These are phyloP conservation scores for Spodoptera littoralis DNA, from an alignment of 2,888 invertebrate species.

Conservation along the genomic window DNA sequence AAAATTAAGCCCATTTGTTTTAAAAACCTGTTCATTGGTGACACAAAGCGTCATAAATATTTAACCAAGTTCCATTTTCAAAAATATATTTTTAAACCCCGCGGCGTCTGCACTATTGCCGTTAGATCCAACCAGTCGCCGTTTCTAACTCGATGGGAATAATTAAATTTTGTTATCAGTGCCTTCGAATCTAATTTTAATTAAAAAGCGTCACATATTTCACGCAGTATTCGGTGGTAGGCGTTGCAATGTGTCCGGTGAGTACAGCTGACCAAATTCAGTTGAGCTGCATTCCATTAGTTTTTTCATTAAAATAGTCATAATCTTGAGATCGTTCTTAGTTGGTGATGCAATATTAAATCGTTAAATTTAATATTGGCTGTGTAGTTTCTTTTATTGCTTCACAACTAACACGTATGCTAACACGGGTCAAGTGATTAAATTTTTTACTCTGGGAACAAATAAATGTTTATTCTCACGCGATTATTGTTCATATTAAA, in stretches of 20 bases:
- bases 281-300: conserved; percentile 66
- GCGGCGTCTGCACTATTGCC: conserved; percentile 62
- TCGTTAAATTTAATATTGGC: conserved; percentile 88
- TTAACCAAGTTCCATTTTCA: conserved; percentile 53
- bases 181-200: conserved; percentile 85
- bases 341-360: conserved; percentile 84
- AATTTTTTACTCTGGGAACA: conserved; percentile 74
- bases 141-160: conserved; percentile 76
- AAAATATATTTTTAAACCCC: conserved; percentile 47
- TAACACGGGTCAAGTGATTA: conserved; percentile 81
- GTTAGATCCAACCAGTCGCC: conserved; percentile 66
- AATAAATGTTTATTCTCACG: conserved; percentile 86
- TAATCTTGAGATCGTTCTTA: conserved; percentile 66
- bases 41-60: conserved; percentile 53
- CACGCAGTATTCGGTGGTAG: conserved; percentile 85
- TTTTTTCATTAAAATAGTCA: conserved; percentile 55
- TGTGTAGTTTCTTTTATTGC: conserved; percentile 85
- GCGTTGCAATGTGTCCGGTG: conserved; percentile 78
- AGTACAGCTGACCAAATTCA: conserved; percentile 70
- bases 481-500: conserved; percentile 79
- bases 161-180: conserved; percentile 85
- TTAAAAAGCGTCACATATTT: conserved; percentile 88
- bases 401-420: conserved; percentile 82
- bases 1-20: conserved; percentile 41
- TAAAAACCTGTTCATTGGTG: conserved; percentile 43